phyloP scores from a whole-genome alignment of 2,888 invertebrate genomes.

The Pocota personata region DNA sequence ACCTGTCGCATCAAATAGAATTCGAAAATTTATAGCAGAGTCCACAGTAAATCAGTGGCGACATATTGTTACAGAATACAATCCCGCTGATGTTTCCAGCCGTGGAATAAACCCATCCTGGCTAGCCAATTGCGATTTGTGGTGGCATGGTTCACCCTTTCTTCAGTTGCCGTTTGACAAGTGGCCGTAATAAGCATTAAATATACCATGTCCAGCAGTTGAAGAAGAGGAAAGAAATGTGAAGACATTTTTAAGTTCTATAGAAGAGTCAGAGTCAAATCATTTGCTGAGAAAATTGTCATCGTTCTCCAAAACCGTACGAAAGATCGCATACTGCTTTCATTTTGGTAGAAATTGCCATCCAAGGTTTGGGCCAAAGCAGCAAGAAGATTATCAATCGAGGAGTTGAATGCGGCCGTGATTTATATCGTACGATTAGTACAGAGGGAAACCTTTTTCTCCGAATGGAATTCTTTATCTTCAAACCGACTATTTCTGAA shows the following conservation, averaged over 20 bases:
- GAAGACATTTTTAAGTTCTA: background rate
- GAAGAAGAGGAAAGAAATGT: background rate
- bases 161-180: slow-evolving; percentile 1
- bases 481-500: background rate
- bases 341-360: no score
- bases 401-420: background rate
- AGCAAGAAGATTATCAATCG: no score
- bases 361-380: no score
- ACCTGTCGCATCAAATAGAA: slow-evolving; percentile 15
- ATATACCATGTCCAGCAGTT: background rate
- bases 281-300: background rate
- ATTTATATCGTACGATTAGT: no score
- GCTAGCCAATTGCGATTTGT: slow-evolving; percentile 20
- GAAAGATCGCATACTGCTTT: no score
- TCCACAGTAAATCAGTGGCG: slow-evolving; percentile 2
- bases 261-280: background rate
- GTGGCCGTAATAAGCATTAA: background rate
- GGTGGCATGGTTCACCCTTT: slow-evolving; percentile 10
- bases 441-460: no score
- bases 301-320: no score
- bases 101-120: slow-evolving; percentile 5
- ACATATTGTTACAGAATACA: background rate
- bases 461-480: no score
- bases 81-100: slow-evolving; percentile 9
- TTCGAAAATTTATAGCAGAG: background rate